Evolutionary conservation across 1,140 invertebrate species (phyloP).

Genomic region (Atopsyche davidsoni): DNA sequence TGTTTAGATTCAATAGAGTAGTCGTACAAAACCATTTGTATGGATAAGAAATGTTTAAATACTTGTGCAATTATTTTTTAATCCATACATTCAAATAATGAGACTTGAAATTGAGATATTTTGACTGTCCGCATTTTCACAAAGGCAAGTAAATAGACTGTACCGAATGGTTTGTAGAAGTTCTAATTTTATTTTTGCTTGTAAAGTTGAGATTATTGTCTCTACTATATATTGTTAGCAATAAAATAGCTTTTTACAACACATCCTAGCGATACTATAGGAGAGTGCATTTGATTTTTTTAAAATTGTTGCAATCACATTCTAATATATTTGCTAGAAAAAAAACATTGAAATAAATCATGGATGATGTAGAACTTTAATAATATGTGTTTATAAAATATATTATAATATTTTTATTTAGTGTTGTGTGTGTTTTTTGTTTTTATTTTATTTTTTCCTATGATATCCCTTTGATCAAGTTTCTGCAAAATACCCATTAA

Average conservation of each 20-base stretch:
- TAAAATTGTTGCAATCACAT: conserved; percentile 21
- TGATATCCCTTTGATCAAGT: no score
- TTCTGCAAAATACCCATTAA: no score
- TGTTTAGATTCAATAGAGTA: no score
- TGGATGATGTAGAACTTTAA: conserved; percentile 30
- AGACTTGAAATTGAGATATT: no score
- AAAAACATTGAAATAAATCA: conserved; percentile 23
- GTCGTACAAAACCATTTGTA: no score
- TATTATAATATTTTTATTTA: conserved; percentile 33
- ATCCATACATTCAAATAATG: no score
- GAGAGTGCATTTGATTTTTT: conserved; percentile 25
- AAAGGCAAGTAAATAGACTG: no score
- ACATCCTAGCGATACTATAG: conserved; percentile 14
- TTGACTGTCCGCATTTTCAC: no score
- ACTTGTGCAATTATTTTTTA: no score
- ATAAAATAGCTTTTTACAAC: conserved; percentile 26
- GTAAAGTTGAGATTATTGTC: conserved; percentile 5
- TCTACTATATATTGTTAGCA: conserved; percentile 18
- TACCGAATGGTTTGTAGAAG: no score
- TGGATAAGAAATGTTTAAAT: no score
- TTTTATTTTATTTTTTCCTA: conserved; percentile 24
- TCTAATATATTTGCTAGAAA: conserved; percentile 27
- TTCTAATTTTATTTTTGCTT: background rate
- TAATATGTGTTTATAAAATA: conserved; percentile 32
- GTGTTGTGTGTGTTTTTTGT: conserved; percentile 28